phyloP scores from a whole-genome alignment of 2,888 invertebrate genomes.

The Cynaeus angustus region DNA sequence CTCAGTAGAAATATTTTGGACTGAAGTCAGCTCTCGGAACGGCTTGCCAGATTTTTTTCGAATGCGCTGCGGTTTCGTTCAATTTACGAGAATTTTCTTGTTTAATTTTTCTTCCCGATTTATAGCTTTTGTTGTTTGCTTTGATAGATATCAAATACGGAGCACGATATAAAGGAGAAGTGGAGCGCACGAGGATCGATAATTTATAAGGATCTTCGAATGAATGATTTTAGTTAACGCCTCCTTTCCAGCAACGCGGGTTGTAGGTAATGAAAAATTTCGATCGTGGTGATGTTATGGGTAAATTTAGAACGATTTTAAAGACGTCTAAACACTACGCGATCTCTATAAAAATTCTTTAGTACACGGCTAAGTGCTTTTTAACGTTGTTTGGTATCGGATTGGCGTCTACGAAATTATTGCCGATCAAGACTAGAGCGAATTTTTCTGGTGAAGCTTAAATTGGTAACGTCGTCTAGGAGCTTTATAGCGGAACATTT shows the following conservation, averaged over 20 bases:
- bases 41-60: conserved; percentile 33
- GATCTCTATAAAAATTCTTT: background rate
- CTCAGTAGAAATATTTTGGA: conserved; percentile 33
- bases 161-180: conserved; percentile 32
- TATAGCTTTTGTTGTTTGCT: conserved; percentile 42
- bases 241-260: conserved; percentile 11
- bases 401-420: too few species aligned
- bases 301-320: background rate
- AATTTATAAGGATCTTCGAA: conserved; percentile 41
- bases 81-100: conserved; percentile 29
- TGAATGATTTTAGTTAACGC: conserved; percentile 40
- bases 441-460: too few species aligned
- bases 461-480: too few species aligned
- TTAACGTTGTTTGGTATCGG: background rate
- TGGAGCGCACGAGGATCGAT: conserved; percentile 35
- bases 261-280: conserved; percentile 17
- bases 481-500: too few species aligned
- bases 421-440: too few species aligned
- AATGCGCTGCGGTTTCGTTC: conserved; percentile 33
- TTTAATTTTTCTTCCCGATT: conserved; percentile 43
- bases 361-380: background rate
- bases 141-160: conserved; percentile 39
- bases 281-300: background rate
- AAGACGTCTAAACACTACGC: background rate
- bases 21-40: conserved; percentile 1